A percentile compares a stretch with the other conserved stretches of the same genome.
Conservation (phyloP, 2,113 vertebrate species). For the Micronisus gabar region DNA sequence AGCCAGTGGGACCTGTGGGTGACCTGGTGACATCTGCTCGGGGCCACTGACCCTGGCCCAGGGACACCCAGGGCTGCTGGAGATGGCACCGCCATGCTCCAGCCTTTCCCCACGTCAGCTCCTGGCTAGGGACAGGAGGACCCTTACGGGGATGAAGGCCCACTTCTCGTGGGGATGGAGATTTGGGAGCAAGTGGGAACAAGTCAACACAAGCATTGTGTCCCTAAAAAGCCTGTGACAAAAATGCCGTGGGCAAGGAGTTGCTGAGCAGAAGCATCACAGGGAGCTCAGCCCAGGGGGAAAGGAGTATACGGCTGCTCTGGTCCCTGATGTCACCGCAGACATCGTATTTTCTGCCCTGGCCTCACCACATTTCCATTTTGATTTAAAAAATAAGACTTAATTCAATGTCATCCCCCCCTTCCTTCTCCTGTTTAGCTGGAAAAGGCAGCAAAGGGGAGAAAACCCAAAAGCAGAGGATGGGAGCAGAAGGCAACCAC, state of each 20-base stretch:
- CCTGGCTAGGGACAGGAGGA: not conserved
- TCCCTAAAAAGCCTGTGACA: not conserved
- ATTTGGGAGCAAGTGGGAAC: not conserved
- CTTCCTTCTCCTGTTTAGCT: not conserved
- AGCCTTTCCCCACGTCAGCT: not conserved
- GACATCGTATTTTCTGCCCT: not conserved
- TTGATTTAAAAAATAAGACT: not conserved
- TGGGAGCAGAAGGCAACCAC: not conserved
- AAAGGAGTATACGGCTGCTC: not conserved
- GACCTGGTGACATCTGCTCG: accelerated
- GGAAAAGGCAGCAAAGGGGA: not conserved
- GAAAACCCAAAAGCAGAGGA: not conserved
- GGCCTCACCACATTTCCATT: not conserved
- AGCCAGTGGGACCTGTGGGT: not conserved
- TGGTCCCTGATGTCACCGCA: not conserved
- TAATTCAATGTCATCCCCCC: not conserved
- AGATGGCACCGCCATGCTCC: accelerated
- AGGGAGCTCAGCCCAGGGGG: not conserved
- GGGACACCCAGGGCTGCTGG: not conserved
- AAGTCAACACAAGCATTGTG: not conserved
- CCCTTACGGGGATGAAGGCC: accelerated
- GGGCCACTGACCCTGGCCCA: not conserved
- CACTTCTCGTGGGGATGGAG: not conserved
- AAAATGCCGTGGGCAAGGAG: accelerated
- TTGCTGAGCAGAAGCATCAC: too few relatives aligned